Percentiles rank a stretch among this genome's conserved stretches.
Conservation (phyloP, 2,113 vertebrate genomes). For the Etheostoma cragini region DNA sequence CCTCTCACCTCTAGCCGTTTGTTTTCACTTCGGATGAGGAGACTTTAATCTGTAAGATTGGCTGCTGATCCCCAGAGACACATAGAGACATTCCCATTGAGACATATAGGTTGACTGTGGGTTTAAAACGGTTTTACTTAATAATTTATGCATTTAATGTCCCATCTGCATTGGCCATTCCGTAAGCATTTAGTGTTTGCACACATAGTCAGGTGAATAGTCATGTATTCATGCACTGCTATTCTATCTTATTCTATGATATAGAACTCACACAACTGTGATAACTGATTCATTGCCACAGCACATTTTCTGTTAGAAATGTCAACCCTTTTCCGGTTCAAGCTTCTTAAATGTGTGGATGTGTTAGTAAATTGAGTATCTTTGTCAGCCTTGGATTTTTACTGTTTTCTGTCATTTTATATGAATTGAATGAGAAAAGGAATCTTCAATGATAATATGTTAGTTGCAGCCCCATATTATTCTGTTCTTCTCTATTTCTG, state of each 20-base stretch:
- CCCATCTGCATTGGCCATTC: not conserved
- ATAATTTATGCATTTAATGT: not conserved
- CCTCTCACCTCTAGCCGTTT: conserved; percentile 21
- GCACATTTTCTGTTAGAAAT: not conserved
- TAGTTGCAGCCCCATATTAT: not conserved
- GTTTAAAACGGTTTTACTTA: not conserved
- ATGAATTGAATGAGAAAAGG: not conserved
- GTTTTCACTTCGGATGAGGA: conserved; percentile 6
- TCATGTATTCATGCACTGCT: no score
- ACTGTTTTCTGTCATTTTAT: not conserved
- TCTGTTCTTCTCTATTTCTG: no score
- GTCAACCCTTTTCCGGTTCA: no score
- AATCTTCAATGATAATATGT: not conserved
- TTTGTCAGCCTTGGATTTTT: no score
- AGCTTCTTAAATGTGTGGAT: not conserved
- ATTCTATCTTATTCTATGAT: not conserved
- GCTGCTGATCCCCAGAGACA: conserved; percentile 10
- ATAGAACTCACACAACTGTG: no score
- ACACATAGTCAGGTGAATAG: not conserved
- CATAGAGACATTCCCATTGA: not conserved
- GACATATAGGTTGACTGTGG: not conserved
- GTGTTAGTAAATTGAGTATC: not conserved
- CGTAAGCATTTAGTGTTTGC: not conserved
- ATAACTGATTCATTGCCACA: not conserved
- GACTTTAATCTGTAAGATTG: conserved; percentile 29